Conservation (phyloP, 2,888 invertebrate species). For the Acronicta alni region DNA sequence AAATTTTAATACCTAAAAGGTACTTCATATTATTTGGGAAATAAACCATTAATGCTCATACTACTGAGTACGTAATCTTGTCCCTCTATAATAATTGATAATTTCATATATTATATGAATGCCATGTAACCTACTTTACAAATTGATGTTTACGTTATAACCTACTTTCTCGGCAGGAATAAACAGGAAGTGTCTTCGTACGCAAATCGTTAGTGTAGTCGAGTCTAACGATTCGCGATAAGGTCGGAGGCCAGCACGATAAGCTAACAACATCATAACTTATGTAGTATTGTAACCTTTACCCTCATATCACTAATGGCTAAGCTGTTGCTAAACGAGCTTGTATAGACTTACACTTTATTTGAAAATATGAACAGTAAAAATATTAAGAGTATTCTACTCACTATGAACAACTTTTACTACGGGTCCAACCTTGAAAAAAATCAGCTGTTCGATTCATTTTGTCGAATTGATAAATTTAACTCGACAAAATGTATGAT, state of each 20-base stretch:
- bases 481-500: too few species aligned
- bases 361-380: not conserved
- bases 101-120: too few species aligned
- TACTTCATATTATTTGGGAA: too few species aligned
- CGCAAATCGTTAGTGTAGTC: slow-evolving; percentile 40
- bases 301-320: slow-evolving; percentile 32
- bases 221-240: slow-evolving; percentile 37
- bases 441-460: too few species aligned
- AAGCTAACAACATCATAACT: slow-evolving; percentile 40
- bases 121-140: not conserved
- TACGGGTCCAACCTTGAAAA: too few species aligned
- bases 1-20: too few species aligned
- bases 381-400: too few species aligned
- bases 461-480: too few species aligned
- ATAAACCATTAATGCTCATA: too few species aligned
- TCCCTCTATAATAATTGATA: too few species aligned
- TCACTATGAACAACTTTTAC: too few species aligned
- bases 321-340: slow-evolving; percentile 38
- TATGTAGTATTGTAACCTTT: slow-evolving; percentile 35
- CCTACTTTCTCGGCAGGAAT: slow-evolving; percentile 28
- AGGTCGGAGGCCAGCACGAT: slow-evolving; percentile 27
- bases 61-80: too few species aligned
- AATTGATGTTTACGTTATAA: slow-evolving; percentile 8
- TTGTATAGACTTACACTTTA: not conserved
- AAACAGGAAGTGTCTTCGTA: slow-evolving; percentile 22